phyloP scores from a whole-genome alignment of 2,888 invertebrate species.

The Zygogramma bicolorata region DNA sequence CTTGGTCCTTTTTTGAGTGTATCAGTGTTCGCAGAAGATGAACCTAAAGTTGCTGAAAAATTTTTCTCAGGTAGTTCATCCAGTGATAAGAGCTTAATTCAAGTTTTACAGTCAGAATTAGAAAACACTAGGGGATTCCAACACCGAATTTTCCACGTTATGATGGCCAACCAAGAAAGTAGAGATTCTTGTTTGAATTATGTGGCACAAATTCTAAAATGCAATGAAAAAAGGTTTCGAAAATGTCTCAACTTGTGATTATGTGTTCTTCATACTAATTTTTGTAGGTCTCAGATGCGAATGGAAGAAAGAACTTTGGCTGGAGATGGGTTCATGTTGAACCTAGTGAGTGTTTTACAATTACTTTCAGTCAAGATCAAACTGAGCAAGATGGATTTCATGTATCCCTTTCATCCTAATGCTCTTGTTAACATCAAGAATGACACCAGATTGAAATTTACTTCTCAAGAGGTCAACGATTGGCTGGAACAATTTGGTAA shows the following conservation, averaged over 20 bases:
- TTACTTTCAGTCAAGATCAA: constrained; percentile 90
- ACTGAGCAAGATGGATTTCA: constrained; percentile 88
- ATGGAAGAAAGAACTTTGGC: constrained; percentile 89
- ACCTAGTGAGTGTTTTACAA: constrained; percentile 91
- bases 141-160: constrained; percentile 85
- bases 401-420: constrained; percentile 89
- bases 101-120: constrained; percentile 82
- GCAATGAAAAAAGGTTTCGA: constrained; percentile 84
- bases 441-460: constrained; percentile 86
- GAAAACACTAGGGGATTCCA: constrained; percentile 82
- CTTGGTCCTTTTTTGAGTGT: constrained; percentile 93
- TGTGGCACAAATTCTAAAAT: constrained; percentile 80
- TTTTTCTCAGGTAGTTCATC: constrained; percentile 71
- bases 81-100: constrained; percentile 76
- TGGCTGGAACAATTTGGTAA: constrained; percentile 79
- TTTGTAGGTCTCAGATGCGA: constrained; percentile 80
- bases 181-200: constrained; percentile 85
- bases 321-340: constrained; percentile 96
- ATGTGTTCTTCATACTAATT: neutral
- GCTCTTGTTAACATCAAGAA: constrained; percentile 78
- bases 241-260: neutral
- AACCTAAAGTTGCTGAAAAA: constrained; percentile 72
- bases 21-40: constrained; percentile 94
- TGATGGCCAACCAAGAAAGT: constrained; percentile 85
- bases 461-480: constrained; percentile 83